Evolutionary conservation across 1,140 invertebrate genomes (phyloP).

Genomic region (Trachymyrmex septentrionalis): DNA sequence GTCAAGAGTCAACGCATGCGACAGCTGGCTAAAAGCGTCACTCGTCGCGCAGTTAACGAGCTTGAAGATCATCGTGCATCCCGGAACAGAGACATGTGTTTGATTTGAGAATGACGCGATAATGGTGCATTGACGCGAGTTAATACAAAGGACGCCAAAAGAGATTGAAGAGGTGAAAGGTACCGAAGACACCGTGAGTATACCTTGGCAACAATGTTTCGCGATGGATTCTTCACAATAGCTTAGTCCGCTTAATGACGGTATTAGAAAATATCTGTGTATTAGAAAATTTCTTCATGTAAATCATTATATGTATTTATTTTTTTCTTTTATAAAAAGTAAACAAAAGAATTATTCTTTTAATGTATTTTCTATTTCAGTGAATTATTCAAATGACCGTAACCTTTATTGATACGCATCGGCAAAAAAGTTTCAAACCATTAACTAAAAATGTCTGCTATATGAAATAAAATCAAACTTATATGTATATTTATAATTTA

Average conservation of each 20-base stretch:
- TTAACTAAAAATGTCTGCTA: too few relatives aligned
- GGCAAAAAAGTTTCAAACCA: too few relatives aligned
- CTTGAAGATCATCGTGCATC: neutral
- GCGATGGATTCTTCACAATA: neutral
- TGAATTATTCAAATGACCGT: neutral
- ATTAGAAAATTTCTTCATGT: neutral
- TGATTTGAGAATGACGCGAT: slow-evolving; percentile 58
- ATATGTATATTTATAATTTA: too few relatives aligned
- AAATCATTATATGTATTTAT: too few relatives aligned
- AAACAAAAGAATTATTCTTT: too few relatives aligned
- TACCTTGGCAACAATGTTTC: neutral
- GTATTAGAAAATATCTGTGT: too few relatives aligned
- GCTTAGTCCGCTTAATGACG: neutral
- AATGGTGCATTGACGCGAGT: neutral
- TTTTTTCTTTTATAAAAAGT: too few relatives aligned
- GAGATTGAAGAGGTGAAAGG: slow-evolving; percentile 50
- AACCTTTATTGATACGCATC: neutral
- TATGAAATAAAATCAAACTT: too few relatives aligned
- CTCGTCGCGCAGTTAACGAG: slow-evolving; percentile 32
- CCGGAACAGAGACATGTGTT: slow-evolving; percentile 58
- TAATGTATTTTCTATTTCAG: too few relatives aligned
- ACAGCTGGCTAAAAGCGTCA: slow-evolving; percentile 47
- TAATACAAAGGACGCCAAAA: slow-evolving; percentile 5
- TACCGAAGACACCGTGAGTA: neutral
- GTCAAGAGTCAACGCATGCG: slow-evolving; percentile 54